Evolutionary conservation across 2,113 vertebrate species (phyloP), one percentile per base, ranked within the genome.

Genomic region (Scomber scombrus): DNA sequence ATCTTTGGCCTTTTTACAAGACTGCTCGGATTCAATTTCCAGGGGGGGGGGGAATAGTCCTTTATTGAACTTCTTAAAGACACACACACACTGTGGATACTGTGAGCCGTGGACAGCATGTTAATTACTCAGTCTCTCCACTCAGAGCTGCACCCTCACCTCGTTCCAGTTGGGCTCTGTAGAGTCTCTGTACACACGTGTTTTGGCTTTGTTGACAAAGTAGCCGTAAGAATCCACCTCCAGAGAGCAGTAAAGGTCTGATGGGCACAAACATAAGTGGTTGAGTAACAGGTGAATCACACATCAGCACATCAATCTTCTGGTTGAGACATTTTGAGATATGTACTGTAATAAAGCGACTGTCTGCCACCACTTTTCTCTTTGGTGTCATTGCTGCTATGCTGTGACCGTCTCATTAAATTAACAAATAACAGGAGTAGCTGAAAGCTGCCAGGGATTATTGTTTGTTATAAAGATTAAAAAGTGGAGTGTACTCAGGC

Each of bases 141-240:
- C 51, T 65, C 11, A 3, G 63, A 47, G 64, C 3, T 56, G 71
- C 19, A 13, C 49, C 62, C 96, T 92, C 60, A 98, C 97, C 97
- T 99, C 97, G 0, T 98, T 98, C 97, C 97, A 99, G 93, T 95
- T 97, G 57, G 97, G 97, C 85, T 98, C 97, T 0, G 95, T 94
- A 0, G 97, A 97, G 90, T 99, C 97, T 86, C 97, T 93, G 93
- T 98, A 96, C 66, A 98, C 97, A 0, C 97, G 94, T 0, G 97
- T 99, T 91, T 98, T 98, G 31, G 97, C 97, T 93, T 99, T 98
- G 93, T 99, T 99, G 91, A 99, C 97, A 23, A 99, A 99, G 92
- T 99, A 99, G 9, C 97, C 97, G 3, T 97, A 99, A 49, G 97
- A 98, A 85, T 99, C 97, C 89, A 99, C 97, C 89, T 99, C 97